Base-by-base conservation (phyloP, 2,113 vertebrate genomes). In the Pardalotus punctatus region DNA sequence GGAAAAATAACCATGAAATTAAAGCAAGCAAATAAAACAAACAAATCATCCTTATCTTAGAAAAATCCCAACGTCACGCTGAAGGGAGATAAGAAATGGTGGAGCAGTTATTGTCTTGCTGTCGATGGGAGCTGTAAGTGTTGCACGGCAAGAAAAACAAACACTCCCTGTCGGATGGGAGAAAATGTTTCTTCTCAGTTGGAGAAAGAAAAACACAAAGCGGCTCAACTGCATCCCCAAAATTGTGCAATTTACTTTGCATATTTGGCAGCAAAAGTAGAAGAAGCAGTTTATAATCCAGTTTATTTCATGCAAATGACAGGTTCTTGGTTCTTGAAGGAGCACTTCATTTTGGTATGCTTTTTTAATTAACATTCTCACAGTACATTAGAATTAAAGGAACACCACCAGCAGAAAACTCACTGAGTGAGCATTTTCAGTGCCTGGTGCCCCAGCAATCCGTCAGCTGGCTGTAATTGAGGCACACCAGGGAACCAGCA, bases 181-280 rank as follows among this genome's bases (percentile, higher is more conserved):
- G 70, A 91, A 78, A 94, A 91, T 65, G 50, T 85, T 96, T 96
- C 93, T 93, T 89, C 86, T 96, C 65, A 20, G 31, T 76, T 94
- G 81, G 86, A 94, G 96, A 91, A 96, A 94, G 84, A 82, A 94
- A 95, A 96, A 93, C 91, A 94, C 42, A 69, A 87, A 91, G 89
- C 3, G 1, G 87, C 70, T 93, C 89, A 76, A 93, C 93, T 94
- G 80, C 95, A 93, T 87, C 96, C 78, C 77, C 42, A 88, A 79
- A 78, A 96, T 96, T 97, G 95, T 94, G 95, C 91, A 97, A 97
- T 87, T 93, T 57, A 87, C 89, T 97, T 93, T 96, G 94, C 93
- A 94, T 96, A 96, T 94, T 95, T 97, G 96, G 96, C 96, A 96
- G 84, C 73, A 81, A 91, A 97, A 96, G 96, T 84, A 87, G 96